Evolutionary conservation across 2,113 vertebrate genomes (phyloP).

Genomic region (Tauraco erythrolophus): DNA sequence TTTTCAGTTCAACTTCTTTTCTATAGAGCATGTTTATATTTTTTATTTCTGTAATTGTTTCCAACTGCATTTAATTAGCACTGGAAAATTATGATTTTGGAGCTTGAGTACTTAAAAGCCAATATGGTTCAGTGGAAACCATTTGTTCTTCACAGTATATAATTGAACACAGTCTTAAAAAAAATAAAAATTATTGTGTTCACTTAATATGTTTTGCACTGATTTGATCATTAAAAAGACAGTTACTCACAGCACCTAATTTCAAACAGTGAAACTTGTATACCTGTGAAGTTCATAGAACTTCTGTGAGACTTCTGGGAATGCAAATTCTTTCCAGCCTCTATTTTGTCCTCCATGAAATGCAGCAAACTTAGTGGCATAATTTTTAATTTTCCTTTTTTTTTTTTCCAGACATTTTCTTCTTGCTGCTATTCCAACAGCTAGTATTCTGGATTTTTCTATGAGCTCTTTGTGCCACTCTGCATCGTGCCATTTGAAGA

Average conservation of each 20-base stretch:
- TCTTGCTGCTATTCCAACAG: not conserved
- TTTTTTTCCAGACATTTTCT: not conserved
- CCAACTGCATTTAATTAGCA: slow-evolving; percentile 13
- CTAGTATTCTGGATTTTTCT: not conserved
- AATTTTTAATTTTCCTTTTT: not conserved
- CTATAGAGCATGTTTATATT: not conserved
- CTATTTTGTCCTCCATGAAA: not conserved
- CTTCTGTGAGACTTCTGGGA: not conserved
- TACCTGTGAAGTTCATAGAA: not conserved
- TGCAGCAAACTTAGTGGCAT: not conserved
- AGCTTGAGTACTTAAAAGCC: not conserved
- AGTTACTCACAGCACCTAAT: not conserved
- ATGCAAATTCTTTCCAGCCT: not conserved
- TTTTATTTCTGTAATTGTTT: not conserved
- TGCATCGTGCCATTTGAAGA: not conserved
- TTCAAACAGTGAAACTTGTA: not conserved
- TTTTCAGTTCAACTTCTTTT: not conserved
- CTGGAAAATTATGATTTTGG: not conserved
- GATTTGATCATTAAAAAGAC: not conserved
- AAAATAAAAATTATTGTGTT: not conserved
- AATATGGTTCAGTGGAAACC: not conserved
- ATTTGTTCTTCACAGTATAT: not conserved
- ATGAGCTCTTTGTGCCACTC: not conserved
- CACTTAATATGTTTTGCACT: not conserved
- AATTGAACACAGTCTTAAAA: not conserved